Conservation (phyloP, 2,797 vertebrate genomes). For the Gymnodraco acuticeps region DNA sequence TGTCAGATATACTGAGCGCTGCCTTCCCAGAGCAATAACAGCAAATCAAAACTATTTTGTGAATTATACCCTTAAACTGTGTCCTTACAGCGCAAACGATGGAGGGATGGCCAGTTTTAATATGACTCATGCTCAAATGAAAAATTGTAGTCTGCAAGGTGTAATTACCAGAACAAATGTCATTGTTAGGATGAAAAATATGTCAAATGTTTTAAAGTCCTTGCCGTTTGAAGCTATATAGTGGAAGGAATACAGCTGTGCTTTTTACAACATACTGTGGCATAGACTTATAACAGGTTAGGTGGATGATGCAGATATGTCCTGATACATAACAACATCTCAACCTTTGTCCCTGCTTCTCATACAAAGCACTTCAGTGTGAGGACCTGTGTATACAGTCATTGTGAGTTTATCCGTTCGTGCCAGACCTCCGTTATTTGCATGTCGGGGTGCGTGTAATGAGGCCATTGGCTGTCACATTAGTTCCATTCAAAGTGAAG, state of each 20-base stretch:
- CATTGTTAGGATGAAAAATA: conserved; percentile 52
- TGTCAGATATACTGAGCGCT: conserved; percentile 66
- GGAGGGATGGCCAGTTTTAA: conserved; percentile 49
- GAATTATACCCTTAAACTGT: conserved; percentile 66
- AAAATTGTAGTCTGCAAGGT: conserved; percentile 35
- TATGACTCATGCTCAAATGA: conserved; percentile 46
- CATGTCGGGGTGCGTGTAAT: conserved; percentile 64
- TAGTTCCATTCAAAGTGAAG: conserved; percentile 72
- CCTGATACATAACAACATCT: conserved; percentile 11
- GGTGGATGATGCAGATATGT: conserved; percentile 27
- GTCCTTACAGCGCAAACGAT: conserved; percentile 49
- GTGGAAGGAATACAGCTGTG: conserved; percentile 12
- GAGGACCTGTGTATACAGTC: conserved; percentile 17
- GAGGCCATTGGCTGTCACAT: conserved; percentile 77
- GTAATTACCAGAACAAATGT: conserved; percentile 47
- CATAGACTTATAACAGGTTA: conserved; percentile 24
- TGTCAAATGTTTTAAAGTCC: conserved; percentile 20
- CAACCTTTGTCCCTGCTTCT: conserved; percentile 29
- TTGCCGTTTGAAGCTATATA: not conserved
- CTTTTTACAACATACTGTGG: conserved; percentile 16
- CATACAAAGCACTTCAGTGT: conserved; percentile 6
- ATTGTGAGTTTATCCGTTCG: conserved; percentile 46
- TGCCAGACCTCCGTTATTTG: conserved; percentile 63
- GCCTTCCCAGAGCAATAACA: conserved; percentile 69
- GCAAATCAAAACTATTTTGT: conserved; percentile 76